A percentile compares a stretch with the other conserved stretches of the same genome.
Evolutionary conservation across 2,113 vertebrate species (phyloP).

Genomic region (Aythya baeri): DNA sequence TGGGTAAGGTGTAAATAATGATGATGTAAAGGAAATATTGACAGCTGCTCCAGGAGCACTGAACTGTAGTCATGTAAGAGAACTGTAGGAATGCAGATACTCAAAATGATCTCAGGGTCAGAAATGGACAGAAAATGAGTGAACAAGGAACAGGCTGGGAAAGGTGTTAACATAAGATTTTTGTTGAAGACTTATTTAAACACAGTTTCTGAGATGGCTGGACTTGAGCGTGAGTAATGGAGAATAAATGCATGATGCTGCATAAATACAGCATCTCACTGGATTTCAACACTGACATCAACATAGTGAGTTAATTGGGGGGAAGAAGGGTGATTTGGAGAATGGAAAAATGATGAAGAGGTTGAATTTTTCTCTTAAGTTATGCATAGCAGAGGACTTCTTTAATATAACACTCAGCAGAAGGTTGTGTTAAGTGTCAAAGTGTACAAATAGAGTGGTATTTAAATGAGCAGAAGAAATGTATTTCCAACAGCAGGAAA

Average conservation of each 20-base stretch:
- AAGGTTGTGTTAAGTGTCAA: background rate
- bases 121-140: background rate
- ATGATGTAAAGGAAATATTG: background rate
- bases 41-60: background rate
- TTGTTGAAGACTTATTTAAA: background rate
- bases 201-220: background rate
- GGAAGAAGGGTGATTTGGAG: background rate
- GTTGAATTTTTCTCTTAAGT: background rate
- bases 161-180: background rate
- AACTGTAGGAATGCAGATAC: background rate
- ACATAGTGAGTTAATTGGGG: background rate
- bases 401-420: background rate
- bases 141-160: background rate
- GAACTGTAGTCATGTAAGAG: background rate
- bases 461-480: background rate
- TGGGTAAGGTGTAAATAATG: background rate
- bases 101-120: background rate
- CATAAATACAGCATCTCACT: background rate
- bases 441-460: background rate
- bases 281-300: background rate
- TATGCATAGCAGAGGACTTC: background rate
- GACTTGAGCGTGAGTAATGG: background rate
- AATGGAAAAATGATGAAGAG: background rate
- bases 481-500: background rate
- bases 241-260: no score